Conservation (phyloP, 2,888 invertebrate species). For the Caenorhabditis panamensis region DNA sequence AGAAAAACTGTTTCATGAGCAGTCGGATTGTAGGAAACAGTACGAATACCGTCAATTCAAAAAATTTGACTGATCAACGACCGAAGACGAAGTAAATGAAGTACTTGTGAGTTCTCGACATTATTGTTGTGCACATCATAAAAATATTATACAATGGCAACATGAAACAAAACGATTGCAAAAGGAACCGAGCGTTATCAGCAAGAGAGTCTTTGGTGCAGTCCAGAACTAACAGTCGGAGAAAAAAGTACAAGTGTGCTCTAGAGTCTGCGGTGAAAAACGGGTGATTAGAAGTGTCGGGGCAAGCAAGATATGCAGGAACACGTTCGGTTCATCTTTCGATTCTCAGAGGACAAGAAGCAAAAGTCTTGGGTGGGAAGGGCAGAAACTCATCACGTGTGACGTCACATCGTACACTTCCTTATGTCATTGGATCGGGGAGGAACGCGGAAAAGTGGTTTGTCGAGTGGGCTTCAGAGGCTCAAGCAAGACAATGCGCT, state of each 20-base stretch:
- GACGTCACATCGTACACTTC: constrained; percentile 43
- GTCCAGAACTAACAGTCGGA: constrained; percentile 7
- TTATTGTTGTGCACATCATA: constrained; percentile 10
- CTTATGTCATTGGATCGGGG: constrained; percentile 46
- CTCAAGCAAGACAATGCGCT: constrained; percentile 53
- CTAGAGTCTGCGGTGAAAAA: background rate
- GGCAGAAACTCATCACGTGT: constrained; percentile 41
- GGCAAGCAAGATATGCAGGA: background rate
- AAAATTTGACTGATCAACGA: too few relatives aligned
- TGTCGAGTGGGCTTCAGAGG: constrained; percentile 53
- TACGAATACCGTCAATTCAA: too few relatives aligned
- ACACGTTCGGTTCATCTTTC: constrained; percentile 17
- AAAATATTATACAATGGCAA: constrained; percentile 14
- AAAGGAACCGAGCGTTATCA: constrained; percentile 44
- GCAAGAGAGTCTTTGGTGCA: background rate
- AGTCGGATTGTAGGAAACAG: too few relatives aligned
- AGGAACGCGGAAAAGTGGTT: constrained; percentile 61
- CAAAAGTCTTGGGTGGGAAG: constrained; percentile 11
- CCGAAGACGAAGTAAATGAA: constrained; percentile 19
- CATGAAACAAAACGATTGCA: constrained; percentile 5
- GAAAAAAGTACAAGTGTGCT: constrained; percentile 20
- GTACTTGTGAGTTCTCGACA: constrained; percentile 4
- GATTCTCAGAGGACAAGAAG: constrained; percentile 10
- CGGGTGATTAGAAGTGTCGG: constrained; percentile 1
- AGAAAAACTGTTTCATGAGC: too few relatives aligned